Base-by-base conservation (phyloP, 2,797 vertebrate species). In the Brotula barbata region DNA sequence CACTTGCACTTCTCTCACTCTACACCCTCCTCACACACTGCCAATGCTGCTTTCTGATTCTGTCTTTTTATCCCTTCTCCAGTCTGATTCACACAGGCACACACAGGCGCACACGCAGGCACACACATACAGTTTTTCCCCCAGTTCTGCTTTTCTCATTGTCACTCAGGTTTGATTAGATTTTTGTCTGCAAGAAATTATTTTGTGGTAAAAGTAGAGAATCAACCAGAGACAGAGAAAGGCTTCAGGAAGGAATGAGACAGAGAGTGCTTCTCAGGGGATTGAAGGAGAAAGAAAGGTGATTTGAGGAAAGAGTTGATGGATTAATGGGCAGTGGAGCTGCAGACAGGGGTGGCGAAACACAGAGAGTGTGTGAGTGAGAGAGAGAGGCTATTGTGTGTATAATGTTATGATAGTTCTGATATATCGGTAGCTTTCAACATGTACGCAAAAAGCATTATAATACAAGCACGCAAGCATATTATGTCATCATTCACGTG, bases 171-270 rank as follows among this genome's bases (percentile, higher is more conserved):
- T 87, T 85, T 88, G 85, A 89, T 89, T 86, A 84, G 83, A 85
- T 87, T 83, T 86, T 73, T 73, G 55, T 81, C 81, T 75, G 78
- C 85, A 64, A 81, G 79, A 72, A 87, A 88, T 87, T 85, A 86
- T 89, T 89, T 87, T 81, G 80, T 73, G 85, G 83, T 71, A 82
- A 86, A 69, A 78, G 84, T 47, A 15, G 64, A 81, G 78, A 83
- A 75, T 64, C 77, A 81, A 66, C 69, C 25, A 37, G 61, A 75
- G 66, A 70, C 47, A 50, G 72, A 80, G 67, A 77, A 69, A 72
- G 73, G 70, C 83, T 84, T 31, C 68, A 16, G 75, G 84, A 82
- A 68, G 75, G 77, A 79, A n/a, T 55, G 66, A 81, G 83, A 74
- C 63, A 73, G 75, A 86, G 77, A 71, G 81, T 16, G 68, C 68